Evolutionary conservation across 2,797 vertebrate species (phyloP).

Genomic region (Phataginus tetradactyla): DNA sequence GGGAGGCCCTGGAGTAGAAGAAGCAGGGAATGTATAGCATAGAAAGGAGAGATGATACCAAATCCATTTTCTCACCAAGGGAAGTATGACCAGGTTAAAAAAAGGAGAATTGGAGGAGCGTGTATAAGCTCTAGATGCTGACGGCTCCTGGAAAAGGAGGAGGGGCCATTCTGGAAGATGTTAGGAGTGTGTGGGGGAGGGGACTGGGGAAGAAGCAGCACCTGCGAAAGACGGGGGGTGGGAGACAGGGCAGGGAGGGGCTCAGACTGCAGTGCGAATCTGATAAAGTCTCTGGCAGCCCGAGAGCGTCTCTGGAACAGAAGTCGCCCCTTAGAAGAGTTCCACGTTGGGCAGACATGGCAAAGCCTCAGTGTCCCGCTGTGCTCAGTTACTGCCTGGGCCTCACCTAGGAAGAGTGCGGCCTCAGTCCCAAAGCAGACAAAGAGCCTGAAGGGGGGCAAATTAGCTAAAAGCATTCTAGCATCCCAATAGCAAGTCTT

Average conservation of each 20-base stretch:
- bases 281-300: background rate
- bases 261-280: background rate
- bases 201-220: background rate
- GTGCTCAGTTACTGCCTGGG: background rate
- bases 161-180: background rate
- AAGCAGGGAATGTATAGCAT: background rate
- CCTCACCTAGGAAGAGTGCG: background rate
- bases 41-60: background rate
- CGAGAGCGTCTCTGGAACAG: background rate
- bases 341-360: background rate
- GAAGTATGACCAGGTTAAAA: background rate
- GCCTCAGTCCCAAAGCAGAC: background rate
- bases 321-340: background rate
- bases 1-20: background rate
- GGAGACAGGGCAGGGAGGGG: background rate
- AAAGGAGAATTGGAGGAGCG: background rate
- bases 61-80: background rate
- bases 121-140: background rate
- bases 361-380: too few species aligned
- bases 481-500: background rate
- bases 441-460: background rate
- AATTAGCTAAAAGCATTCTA: background rate
- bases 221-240: background rate
- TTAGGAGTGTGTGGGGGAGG: background rate
- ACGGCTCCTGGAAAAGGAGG: background rate